Conservation (phyloP, 2,113 vertebrate genomes). For the Holacanthus passer region DNA sequence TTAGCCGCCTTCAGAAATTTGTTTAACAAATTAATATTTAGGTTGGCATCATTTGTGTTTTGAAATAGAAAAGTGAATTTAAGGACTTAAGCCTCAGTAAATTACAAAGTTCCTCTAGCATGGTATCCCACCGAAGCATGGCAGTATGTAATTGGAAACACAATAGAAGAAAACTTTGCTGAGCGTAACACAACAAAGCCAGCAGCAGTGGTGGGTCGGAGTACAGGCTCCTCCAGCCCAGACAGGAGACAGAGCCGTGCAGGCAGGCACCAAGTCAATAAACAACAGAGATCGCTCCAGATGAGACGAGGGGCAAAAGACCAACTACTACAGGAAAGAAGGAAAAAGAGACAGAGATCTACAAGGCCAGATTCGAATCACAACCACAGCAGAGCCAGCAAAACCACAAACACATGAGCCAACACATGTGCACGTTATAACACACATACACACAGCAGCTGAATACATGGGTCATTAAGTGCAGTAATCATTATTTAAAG, state of each 20-base stretch:
- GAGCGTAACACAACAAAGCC: slow-evolving; percentile 35
- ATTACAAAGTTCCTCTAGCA: slow-evolving; percentile 14
- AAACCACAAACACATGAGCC: slow-evolving; percentile 44
- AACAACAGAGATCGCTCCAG: slow-evolving; percentile 68
- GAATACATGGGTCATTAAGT: slow-evolving; percentile 59
- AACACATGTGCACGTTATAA: neutral
- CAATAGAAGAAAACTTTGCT: neutral
- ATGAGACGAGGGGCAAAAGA: slow-evolving; percentile 41
- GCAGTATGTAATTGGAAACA: slow-evolving; percentile 39
- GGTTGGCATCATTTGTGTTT: neutral
- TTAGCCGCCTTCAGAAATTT: neutral
- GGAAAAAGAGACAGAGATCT: slow-evolving; percentile 37
- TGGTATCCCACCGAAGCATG: slow-evolving; percentile 25
- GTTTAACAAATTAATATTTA: slow-evolving; percentile 7
- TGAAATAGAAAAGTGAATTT: neutral
- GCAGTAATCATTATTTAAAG: slow-evolving; percentile 57
- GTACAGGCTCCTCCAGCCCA: slow-evolving; percentile 24
- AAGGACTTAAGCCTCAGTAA: neutral
- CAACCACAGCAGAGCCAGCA: slow-evolving; percentile 53
- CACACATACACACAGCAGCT: slow-evolving; percentile 7
- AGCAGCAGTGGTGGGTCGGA: neutral
- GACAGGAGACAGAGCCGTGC: slow-evolving; percentile 53
- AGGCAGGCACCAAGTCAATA: slow-evolving; percentile 67
- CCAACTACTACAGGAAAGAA: slow-evolving; percentile 22
- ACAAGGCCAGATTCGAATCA: slow-evolving; percentile 45